Base-by-base conservation (phyloP, 2,113 vertebrate genomes). In the Menura novaehollandiae region DNA sequence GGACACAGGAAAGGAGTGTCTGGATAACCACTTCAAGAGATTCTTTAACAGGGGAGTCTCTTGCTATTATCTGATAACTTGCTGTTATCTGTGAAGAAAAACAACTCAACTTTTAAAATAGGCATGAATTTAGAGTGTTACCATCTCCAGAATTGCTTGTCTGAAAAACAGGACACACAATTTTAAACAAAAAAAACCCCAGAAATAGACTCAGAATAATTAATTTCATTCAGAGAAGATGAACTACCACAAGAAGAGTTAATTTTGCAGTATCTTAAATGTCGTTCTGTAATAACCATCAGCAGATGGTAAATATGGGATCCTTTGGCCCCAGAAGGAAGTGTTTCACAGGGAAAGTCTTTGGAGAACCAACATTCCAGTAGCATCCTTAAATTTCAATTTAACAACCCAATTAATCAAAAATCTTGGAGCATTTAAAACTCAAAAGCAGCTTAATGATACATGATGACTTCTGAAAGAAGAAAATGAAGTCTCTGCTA, bases 41-140 rank as follows among this genome's bases (percentile, higher is more conserved):
- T 53, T 53, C n/a, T 83, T 62, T 49, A 62, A 13, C 19, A 60
- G 22, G 2, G 2, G 5, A 62, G 1, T 51, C 13, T 32, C 5
- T 41, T 79, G 9, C 3, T 79, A n/a, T n/a, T n/a, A n/a, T n/a
- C n/a, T n/a, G n/a, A n/a, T n/a, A 63, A 43, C 58, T 79, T 82
- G 15, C 32, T 56, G 6, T 41, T 67, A 46, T 6, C 23, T 30
- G 10, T 27, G 13, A 11, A 24, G 11, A 5, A 63, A 51, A n/a
- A 53, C 32, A 16, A 0, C 0, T 0, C 6, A 15, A 2, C 7
- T n/a, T 71, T 56, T 32, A 52, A 81, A 85, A 49, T 11, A 87
- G 11, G 21, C 6, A 28, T 28, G 22, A 17, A 3, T 41, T 63
- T 51, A 72, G 13, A 51, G 2, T 37, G 10, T 13, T 30, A 27